Conservation (phyloP, 2,113 vertebrate species). For the Cryptoleucopteryx plumbea region DNA sequence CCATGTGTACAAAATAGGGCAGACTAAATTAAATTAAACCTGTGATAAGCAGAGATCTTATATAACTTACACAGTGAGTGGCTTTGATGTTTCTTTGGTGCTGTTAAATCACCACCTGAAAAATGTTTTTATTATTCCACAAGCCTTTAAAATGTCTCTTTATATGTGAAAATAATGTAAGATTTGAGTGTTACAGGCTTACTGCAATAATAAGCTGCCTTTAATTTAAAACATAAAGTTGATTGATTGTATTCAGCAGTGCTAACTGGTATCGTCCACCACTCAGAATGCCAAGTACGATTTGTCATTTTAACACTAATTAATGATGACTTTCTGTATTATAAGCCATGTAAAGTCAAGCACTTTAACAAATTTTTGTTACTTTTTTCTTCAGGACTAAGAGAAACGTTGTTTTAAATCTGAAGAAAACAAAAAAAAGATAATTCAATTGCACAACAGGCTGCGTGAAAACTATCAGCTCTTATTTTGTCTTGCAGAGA, state of each 20-base stretch:
- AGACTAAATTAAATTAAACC: conserved; percentile 51
- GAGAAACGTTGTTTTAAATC: neutral
- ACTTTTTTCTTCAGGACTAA: neutral
- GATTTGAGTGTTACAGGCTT: neutral
- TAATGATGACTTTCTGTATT: neutral
- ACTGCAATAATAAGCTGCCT: neutral
- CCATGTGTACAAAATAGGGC: conserved; percentile 25
- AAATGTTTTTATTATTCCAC: neutral
- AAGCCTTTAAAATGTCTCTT: conserved; percentile 3
- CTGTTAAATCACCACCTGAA: neutral
- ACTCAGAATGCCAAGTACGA: neutral
- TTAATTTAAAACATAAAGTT: conserved; percentile 5
- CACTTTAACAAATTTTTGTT: neutral
- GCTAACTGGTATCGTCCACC: neutral
- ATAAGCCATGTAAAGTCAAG: neutral
- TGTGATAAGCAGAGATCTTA: conserved; percentile 48
- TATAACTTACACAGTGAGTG: neutral
- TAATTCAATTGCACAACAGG: neutral
- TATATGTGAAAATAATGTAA: neutral
- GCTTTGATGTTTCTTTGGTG: neutral
- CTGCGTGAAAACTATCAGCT: neutral
- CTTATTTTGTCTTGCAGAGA: neutral
- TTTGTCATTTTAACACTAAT: conserved; percentile 6
- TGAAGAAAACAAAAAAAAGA: neutral
- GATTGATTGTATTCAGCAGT: neutral